Base-by-base conservation (phyloP, 2,888 invertebrate species). In the Chymomyza fuscimana region DNA sequence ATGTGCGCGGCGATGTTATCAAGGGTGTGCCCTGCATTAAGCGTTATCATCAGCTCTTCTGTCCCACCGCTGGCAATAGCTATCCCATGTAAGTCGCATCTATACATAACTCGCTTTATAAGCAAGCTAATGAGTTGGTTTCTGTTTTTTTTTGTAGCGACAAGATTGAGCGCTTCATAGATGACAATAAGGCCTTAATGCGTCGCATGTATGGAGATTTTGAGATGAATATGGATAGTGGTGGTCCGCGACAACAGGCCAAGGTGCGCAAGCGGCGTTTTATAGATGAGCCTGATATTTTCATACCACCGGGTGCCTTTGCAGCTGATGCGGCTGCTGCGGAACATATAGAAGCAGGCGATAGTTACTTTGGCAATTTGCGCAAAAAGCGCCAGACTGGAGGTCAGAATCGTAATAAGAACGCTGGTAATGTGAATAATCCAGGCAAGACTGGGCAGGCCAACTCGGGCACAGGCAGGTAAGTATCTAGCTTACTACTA, bases 171-270 rank as follows among this genome's bases (percentile, higher is more conserved):
- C 93, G 94, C 76, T 98, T 97, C 92, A 98, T 98, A 89, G 97
- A 98, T 89, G 97, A 98, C 91, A 98, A 98, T 91, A 98, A 98
- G 92, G 97, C 97, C 67, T 91, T 98, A 80, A 97, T 97, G 94
- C 95, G 96, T 89, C 94, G 97, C 72, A 98, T 98, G 98, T 97
- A 97, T 90, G 98, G 98, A 0, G 97, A 97, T 82, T 97, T 97
- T 89, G 94, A 94, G 78, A 94, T 95, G 93, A 93, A 87, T 32
- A 92, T 93, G 75, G 93, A 93, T 75, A 92, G 92, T 69, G 93
- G 93, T 3, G 93, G 94, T 9, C 93, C 94, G 51, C 93, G 88
- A 56, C 86, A 91, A 72, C 88, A 92, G 82, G 87, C 89, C 69
- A 82, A 91, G 88, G 88, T 89, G 78, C 80, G 91, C 81, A 81